These are phyloP conservation scores for Sisor rabdophorus DNA, from an alignment of 2,113 vertebrate genomes.

Conservation along the genomic window DNA sequence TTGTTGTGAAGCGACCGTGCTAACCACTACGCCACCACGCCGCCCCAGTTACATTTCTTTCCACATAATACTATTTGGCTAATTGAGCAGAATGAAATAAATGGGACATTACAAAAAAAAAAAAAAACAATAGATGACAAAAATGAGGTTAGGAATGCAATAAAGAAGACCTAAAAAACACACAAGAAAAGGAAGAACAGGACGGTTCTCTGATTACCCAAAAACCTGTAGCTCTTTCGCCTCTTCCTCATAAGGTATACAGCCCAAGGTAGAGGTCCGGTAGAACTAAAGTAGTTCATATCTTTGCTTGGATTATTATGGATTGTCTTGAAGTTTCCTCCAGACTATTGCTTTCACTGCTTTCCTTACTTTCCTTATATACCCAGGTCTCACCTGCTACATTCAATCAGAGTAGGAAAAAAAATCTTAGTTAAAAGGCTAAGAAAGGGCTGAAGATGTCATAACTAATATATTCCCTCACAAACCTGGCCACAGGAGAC, in stretches of 20 bases:
- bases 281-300: conserved; percentile 68
- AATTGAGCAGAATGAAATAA: neutral
- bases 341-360: neutral
- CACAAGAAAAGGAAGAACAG: neutral
- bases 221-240: conserved; percentile 58
- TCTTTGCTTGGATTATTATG: conserved; percentile 19
- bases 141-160: neutral
- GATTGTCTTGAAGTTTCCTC: conserved; percentile 1
- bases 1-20: no score
- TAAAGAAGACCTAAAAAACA: neutral
- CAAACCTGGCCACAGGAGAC: conserved; percentile 79
- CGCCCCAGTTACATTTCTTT: no score
- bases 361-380: conserved; percentile 27
- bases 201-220: conserved; percentile 54
- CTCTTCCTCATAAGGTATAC: conserved; percentile 75
- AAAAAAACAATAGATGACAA: neutral
- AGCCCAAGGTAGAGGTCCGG: conserved; percentile 70
- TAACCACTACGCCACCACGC: no score
- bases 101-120: neutral
- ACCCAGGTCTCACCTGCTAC: conserved; percentile 1
- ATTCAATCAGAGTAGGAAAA: neutral
- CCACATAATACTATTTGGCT: neutral
- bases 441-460: conserved; percentile 54
- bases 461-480: conserved; percentile 66
- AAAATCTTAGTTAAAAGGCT: conserved; percentile 16